These are phyloP conservation scores for Peromyscus eremicus DNA, from an alignment of 2,797 vertebrate genomes.

Conservation along the genomic window DNA sequence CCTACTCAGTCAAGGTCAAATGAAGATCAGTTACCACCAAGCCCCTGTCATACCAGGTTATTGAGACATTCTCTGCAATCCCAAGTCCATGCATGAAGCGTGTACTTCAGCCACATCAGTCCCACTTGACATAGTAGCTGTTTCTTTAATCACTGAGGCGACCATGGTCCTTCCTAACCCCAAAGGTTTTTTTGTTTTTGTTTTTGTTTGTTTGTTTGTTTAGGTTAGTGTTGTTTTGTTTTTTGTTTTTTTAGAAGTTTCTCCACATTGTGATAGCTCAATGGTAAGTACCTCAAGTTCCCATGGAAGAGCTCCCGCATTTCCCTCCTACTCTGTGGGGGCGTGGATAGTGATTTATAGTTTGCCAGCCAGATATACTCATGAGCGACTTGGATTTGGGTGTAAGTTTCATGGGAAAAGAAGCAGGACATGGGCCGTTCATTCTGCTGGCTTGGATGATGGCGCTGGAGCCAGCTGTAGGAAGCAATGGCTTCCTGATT, in stretches of 20 bases:
- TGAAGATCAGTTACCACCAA: not conserved
- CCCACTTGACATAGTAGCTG: fast-evolving
- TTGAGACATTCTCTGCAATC: not conserved
- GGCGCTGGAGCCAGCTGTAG: not conserved
- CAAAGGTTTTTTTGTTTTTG: not conserved
- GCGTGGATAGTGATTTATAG: not conserved
- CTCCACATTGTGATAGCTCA: not conserved
- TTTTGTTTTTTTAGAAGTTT: not conserved
- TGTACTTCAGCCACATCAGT: fast-evolving
- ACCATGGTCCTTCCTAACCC: not conserved
- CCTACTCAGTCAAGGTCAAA: not conserved
- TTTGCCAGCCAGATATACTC: not conserved
- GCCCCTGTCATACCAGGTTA: not conserved
- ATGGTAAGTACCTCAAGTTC: not conserved
- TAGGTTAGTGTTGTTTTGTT: not conserved
- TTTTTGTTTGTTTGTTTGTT: not conserved
- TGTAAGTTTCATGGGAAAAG: slow-evolving; percentile 29
- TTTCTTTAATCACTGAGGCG: not conserved
- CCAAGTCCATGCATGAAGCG: too few species aligned
- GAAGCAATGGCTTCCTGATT: not conserved
- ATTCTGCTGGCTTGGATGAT: not conserved
- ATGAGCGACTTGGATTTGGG: not conserved
- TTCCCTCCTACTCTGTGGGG: not conserved
- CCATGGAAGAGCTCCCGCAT: not conserved
- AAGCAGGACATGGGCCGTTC: not conserved